Evolutionary conservation across 2,888 invertebrate species (phyloP), one percentile per base, ranked within the genome.

Genomic region (Drosophila suboccidentalis): DNA sequence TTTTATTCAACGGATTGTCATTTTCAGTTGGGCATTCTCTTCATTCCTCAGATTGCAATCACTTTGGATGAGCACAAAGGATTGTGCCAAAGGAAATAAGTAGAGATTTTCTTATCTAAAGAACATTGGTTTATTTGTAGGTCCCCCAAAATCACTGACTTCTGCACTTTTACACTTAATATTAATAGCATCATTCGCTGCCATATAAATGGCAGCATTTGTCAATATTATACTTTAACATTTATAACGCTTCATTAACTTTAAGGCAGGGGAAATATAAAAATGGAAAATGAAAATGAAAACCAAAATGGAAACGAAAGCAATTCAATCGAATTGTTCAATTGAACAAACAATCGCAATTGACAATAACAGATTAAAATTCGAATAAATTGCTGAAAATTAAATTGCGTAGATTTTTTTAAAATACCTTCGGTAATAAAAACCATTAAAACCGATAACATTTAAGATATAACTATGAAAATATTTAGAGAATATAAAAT

Each of bases 201-300:
- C 36, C 38, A 38, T 41, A 36, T 32, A 62, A 49, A 66, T 47
- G 43, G 10, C 1, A 55, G 36, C 13, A 66, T 57, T 75, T 67
- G 39, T 50, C 49, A 68, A 71, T 59, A 34, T 51, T 58, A 59
- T 51, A 36, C 49, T 17, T 46, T 49, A 39, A 43, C 63, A 76
- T 76, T 75, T 61, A 43, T 44, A 43, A 80, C 75, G 51, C 57
- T 44, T 70, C 75, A 71, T 71, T 76, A 51, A 76, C 9, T 70
- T 60, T 26, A 41, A 61, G 46, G 29, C 4, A 29, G 26, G 15
- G 46, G 13, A 11, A 29, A 38, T 26, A 22, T 5, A 34, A 8
- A 50, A 44, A 36, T 11, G 34, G 3, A 26, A 58, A 46, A 13
- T 22, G 15, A 17, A 43, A 39, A 19, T 11, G 6, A 8, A 54